Base-by-base conservation (phyloP, 2,888 invertebrate species). In the Lithophane semibrunnea region DNA sequence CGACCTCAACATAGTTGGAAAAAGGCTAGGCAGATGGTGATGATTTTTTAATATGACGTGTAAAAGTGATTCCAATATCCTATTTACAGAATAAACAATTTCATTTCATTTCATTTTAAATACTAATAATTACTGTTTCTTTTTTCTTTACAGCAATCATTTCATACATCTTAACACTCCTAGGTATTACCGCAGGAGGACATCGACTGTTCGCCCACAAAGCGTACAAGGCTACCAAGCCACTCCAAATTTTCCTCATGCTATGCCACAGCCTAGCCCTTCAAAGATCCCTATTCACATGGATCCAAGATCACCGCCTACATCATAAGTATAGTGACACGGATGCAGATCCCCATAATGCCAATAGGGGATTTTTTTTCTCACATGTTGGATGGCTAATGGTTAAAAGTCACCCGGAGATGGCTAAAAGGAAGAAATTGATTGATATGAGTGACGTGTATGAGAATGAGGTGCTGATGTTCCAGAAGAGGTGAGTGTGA, bases 321-420 rank as follows among this genome's bases (percentile, higher is more conserved):
- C 92, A 93, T 64, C 92, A 93, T 60, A 90, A 90, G 90, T 98
- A 97, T 95, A 73, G 58, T 13, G 73, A 73, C 9, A 69, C 73
- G 0, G 73, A 73, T 10, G 73, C 73, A 13, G 73, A 73, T 5
- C 98, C 98, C 0, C 98, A 98, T 91, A 77, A 77, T 98, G 98
- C 90, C 9, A 95, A 98, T 42, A 68, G 77, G 16, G 98, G 98
- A 1, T 98, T 98, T 94, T 98, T 98, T 96, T 98, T 98, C 93
- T 97, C 98, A 0, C 98, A 98, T 92, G 95, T 98, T 73, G 98
- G 98, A 10, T 98, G 98, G 98, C 93, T 98, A 58, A 89, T 98
- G 77, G 97, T 97, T 86, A 97, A 97, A 79, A 98, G 98, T 91
- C 98, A 98, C 89, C 98, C 98, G 0, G 97, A 98, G 82, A 98